A percentile compares a stretch with the other conserved stretches of the same genome.
These are phyloP conservation scores for Halcyon senegalensis DNA, from an alignment of 2,113 vertebrate genomes.

Conservation along the genomic window DNA sequence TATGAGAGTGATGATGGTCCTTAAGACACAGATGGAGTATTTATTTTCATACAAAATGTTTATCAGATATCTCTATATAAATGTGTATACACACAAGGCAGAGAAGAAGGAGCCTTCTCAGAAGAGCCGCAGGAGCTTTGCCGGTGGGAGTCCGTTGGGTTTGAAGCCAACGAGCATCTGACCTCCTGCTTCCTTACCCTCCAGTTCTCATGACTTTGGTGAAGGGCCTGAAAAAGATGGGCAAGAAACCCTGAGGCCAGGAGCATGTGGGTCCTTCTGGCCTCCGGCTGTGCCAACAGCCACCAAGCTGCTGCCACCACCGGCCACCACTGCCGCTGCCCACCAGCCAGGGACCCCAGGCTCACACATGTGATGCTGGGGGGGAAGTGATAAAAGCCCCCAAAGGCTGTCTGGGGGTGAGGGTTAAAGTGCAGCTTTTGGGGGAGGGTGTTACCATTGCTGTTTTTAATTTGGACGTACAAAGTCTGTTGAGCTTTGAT, in stretches of 20 bases:
- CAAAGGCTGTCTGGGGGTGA: neutral
- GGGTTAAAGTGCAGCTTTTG: neutral
- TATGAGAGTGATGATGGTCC: neutral
- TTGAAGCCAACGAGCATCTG: neutral
- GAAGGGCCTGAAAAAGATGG: neutral
- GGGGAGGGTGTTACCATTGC: neutral
- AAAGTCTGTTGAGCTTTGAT: neutral
- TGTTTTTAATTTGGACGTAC: neutral
- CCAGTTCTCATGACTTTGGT: neutral
- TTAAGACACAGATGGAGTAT: neutral
- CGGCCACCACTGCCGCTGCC: accelerated
- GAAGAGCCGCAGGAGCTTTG: neutral
- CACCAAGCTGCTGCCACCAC: neutral
- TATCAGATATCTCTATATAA: neutral
- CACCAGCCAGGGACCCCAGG: neutral
- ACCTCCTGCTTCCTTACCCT: neutral
- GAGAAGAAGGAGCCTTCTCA: neutral
- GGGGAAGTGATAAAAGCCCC: neutral
- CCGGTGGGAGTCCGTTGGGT: neutral
- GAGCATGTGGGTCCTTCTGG: neutral
- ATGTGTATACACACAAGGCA: neutral
- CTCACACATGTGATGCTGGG: accelerated
- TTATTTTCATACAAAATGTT: conserved; percentile 53
- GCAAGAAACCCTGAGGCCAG: neutral
- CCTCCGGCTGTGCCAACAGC: neutral